These are phyloP conservation scores for Seriola aureovittata DNA, from an alignment of 2,113 vertebrate species.

Conservation along the genomic window DNA sequence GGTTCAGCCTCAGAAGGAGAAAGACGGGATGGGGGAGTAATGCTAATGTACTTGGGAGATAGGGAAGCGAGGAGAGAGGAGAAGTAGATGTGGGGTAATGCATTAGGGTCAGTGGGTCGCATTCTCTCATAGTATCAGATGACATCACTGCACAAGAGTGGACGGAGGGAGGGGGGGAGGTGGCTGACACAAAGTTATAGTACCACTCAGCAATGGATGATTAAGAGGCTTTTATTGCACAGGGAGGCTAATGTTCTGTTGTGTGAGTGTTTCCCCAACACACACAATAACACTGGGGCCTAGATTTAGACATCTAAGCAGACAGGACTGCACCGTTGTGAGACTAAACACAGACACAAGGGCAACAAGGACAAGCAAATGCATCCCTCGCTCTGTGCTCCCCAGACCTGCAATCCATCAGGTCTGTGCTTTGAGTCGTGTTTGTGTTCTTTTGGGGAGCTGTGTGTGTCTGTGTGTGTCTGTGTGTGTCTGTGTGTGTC, in stretches of 20 bases:
- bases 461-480: constrained; percentile 37
- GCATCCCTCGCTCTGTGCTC: constrained; percentile 42
- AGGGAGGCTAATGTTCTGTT: constrained; percentile 32
- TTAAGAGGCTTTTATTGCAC: constrained; percentile 70
- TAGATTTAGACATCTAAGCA: constrained; percentile 46
- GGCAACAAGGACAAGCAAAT: constrained; percentile 58
- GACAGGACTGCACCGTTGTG: constrained; percentile 15
- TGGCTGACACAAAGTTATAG: constrained; percentile 63
- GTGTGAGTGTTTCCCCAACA: constrained; percentile 42
- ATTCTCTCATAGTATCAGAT: constrained; percentile 82
- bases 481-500: constrained; percentile 66
- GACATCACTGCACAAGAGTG: constrained; percentile 76
- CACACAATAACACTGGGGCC: constrained; percentile 18
- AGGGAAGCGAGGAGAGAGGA: constrained; percentile 14
- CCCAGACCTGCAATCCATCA: constrained; percentile 67
- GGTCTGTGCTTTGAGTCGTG: constrained; percentile 32
- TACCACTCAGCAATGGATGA: constrained; percentile 57
- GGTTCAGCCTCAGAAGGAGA: constrained; percentile 69
- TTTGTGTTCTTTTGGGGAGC: constrained; percentile 69
- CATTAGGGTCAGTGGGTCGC: constrained; percentile 82
- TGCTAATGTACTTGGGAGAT: constrained; percentile 76
- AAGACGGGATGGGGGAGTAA: constrained; percentile 52
- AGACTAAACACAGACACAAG: constrained; percentile 74
- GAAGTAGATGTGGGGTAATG: constrained; percentile 64
- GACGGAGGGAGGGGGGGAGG: constrained; percentile 10